Conservation (phyloP, 2,888 invertebrate genomes). For the Melikaiella ostensackeni region DNA sequence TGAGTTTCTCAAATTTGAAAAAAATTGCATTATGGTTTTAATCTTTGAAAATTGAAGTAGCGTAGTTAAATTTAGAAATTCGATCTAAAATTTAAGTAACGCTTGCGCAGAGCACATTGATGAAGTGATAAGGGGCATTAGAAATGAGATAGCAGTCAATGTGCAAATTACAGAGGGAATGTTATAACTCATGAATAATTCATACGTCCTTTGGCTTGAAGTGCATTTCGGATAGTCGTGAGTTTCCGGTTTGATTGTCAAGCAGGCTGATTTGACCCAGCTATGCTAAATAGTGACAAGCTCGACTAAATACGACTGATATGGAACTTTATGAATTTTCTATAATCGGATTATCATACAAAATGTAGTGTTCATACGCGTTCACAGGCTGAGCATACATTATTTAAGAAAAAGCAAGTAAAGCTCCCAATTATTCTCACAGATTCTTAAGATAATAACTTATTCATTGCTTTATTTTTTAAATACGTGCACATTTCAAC, state of each 20-base stretch:
- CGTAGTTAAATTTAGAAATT: not conserved
- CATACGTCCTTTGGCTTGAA: constrained; percentile 20
- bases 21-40: no score
- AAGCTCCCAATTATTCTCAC: not conserved
- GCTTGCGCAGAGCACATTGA: not conserved
- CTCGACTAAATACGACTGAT: not conserved
- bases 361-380: not conserved
- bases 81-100: not conserved
- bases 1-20: no score
- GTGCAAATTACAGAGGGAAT: constrained; percentile 38
- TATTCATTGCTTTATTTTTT: not conserved
- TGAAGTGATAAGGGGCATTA: constrained; percentile 6
- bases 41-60: no score
- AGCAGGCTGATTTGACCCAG: constrained; percentile 10
- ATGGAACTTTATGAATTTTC: not conserved
- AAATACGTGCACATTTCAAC: not conserved
- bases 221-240: constrained; percentile 15
- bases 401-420: not conserved
- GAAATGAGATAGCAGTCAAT: constrained; percentile 21
- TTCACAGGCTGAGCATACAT: not conserved
- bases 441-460: not conserved
- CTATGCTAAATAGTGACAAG: constrained; percentile 3
- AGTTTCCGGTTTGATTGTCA: constrained; percentile 21
- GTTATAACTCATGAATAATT: constrained; percentile 33
- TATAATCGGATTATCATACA: not conserved